A percentile compares a stretch with the other conserved stretches of the same genome.
Conservation (phyloP, 2,888 invertebrate genomes). For the Mystacides longicornis region DNA sequence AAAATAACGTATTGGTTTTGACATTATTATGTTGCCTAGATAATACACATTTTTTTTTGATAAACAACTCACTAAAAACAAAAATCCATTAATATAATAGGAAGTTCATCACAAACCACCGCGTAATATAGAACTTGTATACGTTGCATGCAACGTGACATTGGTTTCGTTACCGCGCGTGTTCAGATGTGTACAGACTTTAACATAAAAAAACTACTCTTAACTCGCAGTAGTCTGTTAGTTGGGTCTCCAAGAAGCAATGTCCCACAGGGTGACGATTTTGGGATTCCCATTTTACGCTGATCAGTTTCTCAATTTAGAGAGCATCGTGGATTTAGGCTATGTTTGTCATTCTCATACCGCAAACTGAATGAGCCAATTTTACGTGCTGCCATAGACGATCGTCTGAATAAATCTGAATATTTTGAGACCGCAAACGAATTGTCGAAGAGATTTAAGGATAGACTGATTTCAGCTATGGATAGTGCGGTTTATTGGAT, state of each 20-base stretch:
- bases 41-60: too few species aligned
- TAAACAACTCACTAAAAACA: too few species aligned
- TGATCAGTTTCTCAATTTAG: constrained; percentile 39
- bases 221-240: constrained; percentile 40
- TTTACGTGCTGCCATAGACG: constrained; percentile 33
- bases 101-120: too few species aligned
- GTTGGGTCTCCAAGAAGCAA: constrained; percentile 39
- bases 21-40: too few species aligned
- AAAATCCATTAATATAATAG: too few species aligned
- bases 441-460: constrained; percentile 25
- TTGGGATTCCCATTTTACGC: constrained; percentile 40
- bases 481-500: constrained; percentile 28
- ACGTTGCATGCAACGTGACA: too few species aligned
- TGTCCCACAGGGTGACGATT: constrained; percentile 38
- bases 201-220: constrained; percentile 38
- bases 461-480: constrained; percentile 26
- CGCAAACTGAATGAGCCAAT: constrained; percentile 31
- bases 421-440: constrained; percentile 25
- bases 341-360: constrained; percentile 35
- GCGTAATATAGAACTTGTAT: too few species aligned
- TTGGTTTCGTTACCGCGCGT: too few species aligned
- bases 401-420: constrained; percentile 33
- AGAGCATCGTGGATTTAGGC: constrained; percentile 34
- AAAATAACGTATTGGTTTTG: too few species aligned
- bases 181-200: too few species aligned